Evolutionary conservation across 2,113 vertebrate species (phyloP).

Genomic region (Pan troglodytes): NHGRI_mPanTro3-v2.1_pri NC_072419.2:26876001-26876500

Average conservation of each 20-base stretch:
- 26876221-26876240: neutral
- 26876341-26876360: neutral
- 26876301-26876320: neutral
- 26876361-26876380: neutral
- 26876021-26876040: neutral
- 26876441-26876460: neutral
- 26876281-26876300: neutral
- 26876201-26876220: neutral
- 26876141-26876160: neutral
- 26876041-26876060: neutral
- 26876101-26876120: fast-evolving
- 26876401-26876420: neutral
- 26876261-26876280: neutral
- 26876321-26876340: neutral
- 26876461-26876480: neutral
- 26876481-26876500: neutral
- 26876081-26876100: neutral
- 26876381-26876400: neutral
- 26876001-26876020: neutral
- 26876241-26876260: neutral
- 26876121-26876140: neutral
- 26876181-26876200: neutral
- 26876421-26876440: neutral
- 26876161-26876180: neutral
- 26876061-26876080: neutral